Evolutionary conservation across 1,140 invertebrate species (phyloP), one percentile per base, ranked within the genome.

Genomic region (Lutraria rhynchaena): DNA sequence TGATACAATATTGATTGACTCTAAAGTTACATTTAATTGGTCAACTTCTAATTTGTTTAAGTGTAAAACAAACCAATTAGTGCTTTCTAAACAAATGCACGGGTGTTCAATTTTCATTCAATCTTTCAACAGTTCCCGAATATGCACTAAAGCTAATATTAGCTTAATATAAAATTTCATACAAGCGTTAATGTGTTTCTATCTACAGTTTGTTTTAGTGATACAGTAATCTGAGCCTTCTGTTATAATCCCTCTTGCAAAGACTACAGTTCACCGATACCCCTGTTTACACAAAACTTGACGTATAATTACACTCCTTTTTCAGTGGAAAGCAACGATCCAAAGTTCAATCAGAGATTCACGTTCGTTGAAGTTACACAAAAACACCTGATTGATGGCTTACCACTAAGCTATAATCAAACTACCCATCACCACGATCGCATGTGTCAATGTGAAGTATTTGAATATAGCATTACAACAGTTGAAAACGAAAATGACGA

Each of bases 361-460:
- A 60, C 55, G 57, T 60, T 75, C 24, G 73, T 75, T 5, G 57
- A 60, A 17, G 73, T 75, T 11, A 60, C 41, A n/a, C 24, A 15
- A 11, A 29, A 60, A 13, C 73, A 75, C 31, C 24, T 44, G 15
- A 61, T 17, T 0, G 22, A 60, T 19, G 24, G 55, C 17, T 19
- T 31, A 24, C 58, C 55, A 22, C 22, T 75, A 17, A 5, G 22
- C 1, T 75, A 75, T 24, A 75, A 75, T 58, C 15, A 46, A 17
- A 75, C 73, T 24, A 75, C 73, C 22, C 63, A 75, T 37, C 55
- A 24, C 7, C 29, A 31, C 9, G 58, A 33, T 13, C 17, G 27
- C 1, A 15, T 37, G 4, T 75, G 73, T 46, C 73, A 57, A 11
- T 75, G 73, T 29, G 4, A n/a, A 13, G 73, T 29, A 22, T 75